Evolutionary conservation across 1,140 invertebrate genomes (phyloP).

Genomic region (Tetramorium parvispinum): DNA sequence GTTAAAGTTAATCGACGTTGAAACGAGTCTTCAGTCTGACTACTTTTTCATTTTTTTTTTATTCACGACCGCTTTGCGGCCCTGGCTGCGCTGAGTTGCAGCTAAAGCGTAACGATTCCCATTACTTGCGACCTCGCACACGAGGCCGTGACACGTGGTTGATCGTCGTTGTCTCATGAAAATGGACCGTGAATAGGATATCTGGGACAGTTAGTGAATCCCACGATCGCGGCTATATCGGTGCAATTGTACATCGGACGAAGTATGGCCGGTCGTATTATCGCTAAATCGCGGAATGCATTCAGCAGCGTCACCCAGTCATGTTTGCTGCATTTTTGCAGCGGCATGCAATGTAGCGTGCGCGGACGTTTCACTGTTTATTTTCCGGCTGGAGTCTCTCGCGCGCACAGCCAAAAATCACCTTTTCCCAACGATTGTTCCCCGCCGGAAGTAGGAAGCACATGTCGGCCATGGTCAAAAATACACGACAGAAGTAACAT

Average conservation of each 20-base stretch:
- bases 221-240: slow-evolving; percentile 11
- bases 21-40: slow-evolving; percentile 23
- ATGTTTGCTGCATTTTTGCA: slow-evolving; percentile 29
- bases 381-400: background rate
- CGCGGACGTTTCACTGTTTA: slow-evolving; percentile 22
- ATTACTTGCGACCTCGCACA: slow-evolving; percentile 52
- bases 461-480: slow-evolving; percentile 33
- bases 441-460: slow-evolving; percentile 14
- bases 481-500: slow-evolving; percentile 21
- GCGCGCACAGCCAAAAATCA: slow-evolving; percentile 5
- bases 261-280: slow-evolving; percentile 53
- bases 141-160: slow-evolving; percentile 41
- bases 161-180: slow-evolving; percentile 62
- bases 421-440: slow-evolving; percentile 15
- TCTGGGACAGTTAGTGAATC: slow-evolving; percentile 60
- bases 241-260: background rate
- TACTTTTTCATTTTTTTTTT: background rate
- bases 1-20: background rate
- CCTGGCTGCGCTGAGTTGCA: slow-evolving; percentile 33
- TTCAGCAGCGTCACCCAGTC: slow-evolving; percentile 37
- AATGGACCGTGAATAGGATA: slow-evolving; percentile 69
- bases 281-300: slow-evolving; percentile 46
- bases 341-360: slow-evolving; percentile 51
- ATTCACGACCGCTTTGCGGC: background rate
- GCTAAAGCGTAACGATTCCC: slow-evolving; percentile 59